Evolutionary conservation across 2,797 vertebrate genomes (phyloP).

Genomic region (Spinus olivaceus): DNA sequence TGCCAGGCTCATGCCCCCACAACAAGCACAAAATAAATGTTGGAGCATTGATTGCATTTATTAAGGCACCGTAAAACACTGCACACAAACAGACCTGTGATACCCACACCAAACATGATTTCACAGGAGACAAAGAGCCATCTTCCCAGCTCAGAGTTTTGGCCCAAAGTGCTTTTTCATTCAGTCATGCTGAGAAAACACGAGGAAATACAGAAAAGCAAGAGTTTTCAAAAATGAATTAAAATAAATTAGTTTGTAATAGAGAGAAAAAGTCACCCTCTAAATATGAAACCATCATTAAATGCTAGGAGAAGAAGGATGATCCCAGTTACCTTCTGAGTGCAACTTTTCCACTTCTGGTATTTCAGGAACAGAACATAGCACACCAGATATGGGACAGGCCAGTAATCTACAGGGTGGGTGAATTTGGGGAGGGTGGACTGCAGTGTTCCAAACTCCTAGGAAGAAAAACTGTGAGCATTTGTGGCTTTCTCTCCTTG

Average conservation of each 20-base stretch:
- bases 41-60: background rate
- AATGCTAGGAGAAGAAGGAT: background rate
- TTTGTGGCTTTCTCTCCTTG: background rate
- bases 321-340: background rate
- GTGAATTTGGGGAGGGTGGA: background rate
- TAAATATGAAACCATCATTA: background rate
- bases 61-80: background rate
- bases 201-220: background rate
- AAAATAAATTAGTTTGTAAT: background rate
- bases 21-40: background rate
- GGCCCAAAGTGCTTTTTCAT: background rate
- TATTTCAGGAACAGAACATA: background rate
- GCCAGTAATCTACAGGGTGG: background rate
- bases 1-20: fast-evolving
- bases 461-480: background rate
- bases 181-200: background rate
- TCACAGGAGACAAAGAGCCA: background rate
- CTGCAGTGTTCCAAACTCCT: background rate
- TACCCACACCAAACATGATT: background rate
- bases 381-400: background rate
- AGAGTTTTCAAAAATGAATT: background rate
- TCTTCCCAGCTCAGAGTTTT: background rate
- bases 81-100: background rate
- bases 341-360: background rate
- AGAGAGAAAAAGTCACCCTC: background rate